Conservation (phyloP, 1,140 invertebrate species). For the Bombus waltoni region DNA sequence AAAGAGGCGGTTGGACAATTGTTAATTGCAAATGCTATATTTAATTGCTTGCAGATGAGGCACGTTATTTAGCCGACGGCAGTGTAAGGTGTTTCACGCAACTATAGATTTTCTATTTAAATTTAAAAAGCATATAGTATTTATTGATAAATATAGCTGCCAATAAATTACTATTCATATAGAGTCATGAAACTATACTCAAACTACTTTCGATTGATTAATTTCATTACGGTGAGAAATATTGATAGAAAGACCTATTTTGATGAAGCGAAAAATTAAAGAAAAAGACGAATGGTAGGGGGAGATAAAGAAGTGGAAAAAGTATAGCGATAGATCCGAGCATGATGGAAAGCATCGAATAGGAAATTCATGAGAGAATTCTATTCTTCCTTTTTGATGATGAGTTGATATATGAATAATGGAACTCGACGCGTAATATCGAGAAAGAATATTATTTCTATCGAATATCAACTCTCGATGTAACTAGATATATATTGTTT, state of each 20-base stretch:
- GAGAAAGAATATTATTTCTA: conserved; percentile 3
- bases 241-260: background rate
- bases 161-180: conserved; percentile 5
- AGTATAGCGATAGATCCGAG: background rate
- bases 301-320: background rate
- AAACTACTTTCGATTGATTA: background rate
- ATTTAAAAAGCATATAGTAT: conserved; percentile 20
- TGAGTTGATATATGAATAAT: conserved; percentile 6
- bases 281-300: background rate
- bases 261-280: background rate
- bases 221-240: background rate
- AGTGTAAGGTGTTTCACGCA: background rate
- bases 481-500: conserved; percentile 32
- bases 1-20: background rate
- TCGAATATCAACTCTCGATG: conserved; percentile 4
- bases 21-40: background rate
- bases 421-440: background rate
- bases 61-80: background rate
- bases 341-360: background rate
- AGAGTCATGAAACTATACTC: background rate
- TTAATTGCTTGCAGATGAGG: background rate
- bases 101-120: conserved; percentile 15
- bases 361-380: background rate
- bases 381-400: background rate
- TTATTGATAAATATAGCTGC: conserved; percentile 38